Evolutionary conservation across 2,888 invertebrate genomes (phyloP), one percentile per base, ranked within the genome.

Genomic region (Melinopterus prodromus): DNA sequence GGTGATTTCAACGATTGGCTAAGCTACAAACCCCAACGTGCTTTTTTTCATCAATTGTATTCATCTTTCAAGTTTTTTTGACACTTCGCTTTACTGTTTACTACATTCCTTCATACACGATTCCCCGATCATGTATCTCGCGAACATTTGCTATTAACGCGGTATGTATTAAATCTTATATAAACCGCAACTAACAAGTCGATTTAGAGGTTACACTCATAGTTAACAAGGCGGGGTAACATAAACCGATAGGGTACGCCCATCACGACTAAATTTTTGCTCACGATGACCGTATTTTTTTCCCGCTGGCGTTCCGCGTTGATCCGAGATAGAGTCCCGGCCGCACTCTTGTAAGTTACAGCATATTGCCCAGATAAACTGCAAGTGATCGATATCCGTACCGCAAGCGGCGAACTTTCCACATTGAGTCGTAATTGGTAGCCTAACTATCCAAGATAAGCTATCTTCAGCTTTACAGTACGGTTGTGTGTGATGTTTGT

Each of bases 211-310:
- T 53, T 53, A 53, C 53, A 53, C 53, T 53, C 12, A 12, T 53
- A 53, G 53, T 53, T 53, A 53, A 53, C 53, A 53, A 53, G 53
- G 53, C 53, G 53, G 53, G 53, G 53, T 53, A 53, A 53, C 53
- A 53, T 53, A 53, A 53, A 53, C 53, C 5, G 53, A 53, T 53
- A 12, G 53, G 53, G 53, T 9, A 53, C 53, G 53, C 53, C 53
- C 53, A 53, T 53, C 53, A 53, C 53, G 53, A 53, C 53, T 53
- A 1, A 53, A 53, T 53, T 53, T 53, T 53, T 53, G 9, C 53
- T 53, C 53, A 53, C 53, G 53, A 53, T 53, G 53, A 7, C 5
- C 53, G 53, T 0, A 53, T 53, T 53, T 53, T 53, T 53, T 53
- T 26, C 3, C 53, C 53, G 1, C 12, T 53, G 5, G 53, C 53